phyloP scores from a whole-genome alignment of 2,888 invertebrate genomes.

The Koerneria pararmatus region DNA sequence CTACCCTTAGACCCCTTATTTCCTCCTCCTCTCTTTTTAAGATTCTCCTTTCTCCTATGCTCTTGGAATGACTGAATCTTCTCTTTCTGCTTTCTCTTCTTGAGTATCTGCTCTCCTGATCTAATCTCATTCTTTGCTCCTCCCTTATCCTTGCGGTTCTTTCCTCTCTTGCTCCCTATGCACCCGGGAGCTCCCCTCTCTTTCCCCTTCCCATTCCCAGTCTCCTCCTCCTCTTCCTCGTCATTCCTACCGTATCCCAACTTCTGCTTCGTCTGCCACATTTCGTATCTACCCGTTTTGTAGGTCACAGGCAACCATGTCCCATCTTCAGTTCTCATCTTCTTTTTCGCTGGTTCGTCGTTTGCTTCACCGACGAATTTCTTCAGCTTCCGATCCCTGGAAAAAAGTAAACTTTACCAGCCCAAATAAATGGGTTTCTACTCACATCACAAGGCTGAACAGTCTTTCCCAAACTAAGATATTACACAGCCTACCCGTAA shows the following conservation, averaged over 20 bases:
- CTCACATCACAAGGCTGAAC: background rate
- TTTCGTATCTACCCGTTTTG: constrained; percentile 74
- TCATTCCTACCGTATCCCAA: constrained; percentile 24
- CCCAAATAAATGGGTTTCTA: constrained; percentile 7
- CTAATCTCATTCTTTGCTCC: constrained; percentile 3
- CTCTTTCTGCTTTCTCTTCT: constrained; percentile 42
- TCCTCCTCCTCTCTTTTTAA: no score
- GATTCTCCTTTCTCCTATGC: constrained; percentile 26
- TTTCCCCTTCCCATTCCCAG: constrained; percentile 21
- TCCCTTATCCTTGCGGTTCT: constrained; percentile 12
- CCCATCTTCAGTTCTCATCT: constrained; percentile 88
- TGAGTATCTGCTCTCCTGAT: constrained; percentile 33
- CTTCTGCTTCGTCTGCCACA: constrained; percentile 56
- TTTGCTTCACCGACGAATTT: constrained; percentile 72
- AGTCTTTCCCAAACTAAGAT: background rate
- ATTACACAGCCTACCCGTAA: no score
- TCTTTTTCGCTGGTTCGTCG: constrained; percentile 66
- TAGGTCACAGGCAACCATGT: constrained; percentile 77
- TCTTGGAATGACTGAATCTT: constrained; percentile 48
- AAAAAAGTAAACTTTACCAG: constrained; percentile 23
- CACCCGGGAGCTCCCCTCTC: background rate
- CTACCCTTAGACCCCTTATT: no score
- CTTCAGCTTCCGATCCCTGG: constrained; percentile 88
- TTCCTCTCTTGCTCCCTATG: constrained; percentile 5
- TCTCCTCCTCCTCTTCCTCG: background rate